Evolutionary conservation across 2,888 invertebrate species (phyloP).

Genomic region (Folsomia candida): DNA sequence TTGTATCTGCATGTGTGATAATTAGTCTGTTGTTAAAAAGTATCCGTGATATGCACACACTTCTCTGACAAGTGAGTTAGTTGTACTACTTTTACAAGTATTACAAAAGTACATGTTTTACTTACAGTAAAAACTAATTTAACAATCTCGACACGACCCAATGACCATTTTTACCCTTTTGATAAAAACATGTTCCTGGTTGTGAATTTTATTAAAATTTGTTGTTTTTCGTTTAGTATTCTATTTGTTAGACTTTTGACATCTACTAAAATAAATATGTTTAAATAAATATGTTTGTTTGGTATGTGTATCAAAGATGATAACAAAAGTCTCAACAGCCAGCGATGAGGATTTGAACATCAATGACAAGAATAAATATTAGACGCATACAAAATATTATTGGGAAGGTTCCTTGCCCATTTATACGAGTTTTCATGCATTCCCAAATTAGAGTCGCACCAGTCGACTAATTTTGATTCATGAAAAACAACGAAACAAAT

Average conservation of each 20-base stretch:
- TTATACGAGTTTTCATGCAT: too few relatives aligned
- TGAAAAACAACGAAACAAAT: not conserved
- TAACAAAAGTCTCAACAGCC: constrained; percentile 15
- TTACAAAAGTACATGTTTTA: not conserved
- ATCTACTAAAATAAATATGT: not conserved
- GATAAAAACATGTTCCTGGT: too few relatives aligned
- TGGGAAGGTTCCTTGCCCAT: too few relatives aligned
- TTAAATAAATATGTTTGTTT: too few relatives aligned
- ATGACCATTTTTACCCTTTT: not conserved
- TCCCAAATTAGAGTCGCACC: too few relatives aligned
- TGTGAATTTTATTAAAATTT: too few relatives aligned
- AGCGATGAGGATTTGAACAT: constrained; percentile 16
- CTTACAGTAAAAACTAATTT: not conserved
- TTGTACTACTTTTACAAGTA: not conserved
- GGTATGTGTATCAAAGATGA: not conserved
- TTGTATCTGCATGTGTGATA: not conserved
- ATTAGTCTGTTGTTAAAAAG: not conserved
- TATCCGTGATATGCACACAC: not conserved
- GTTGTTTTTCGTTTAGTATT: too few relatives aligned
- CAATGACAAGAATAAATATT: not conserved
- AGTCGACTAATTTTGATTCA: not conserved
- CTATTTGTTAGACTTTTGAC: too few relatives aligned
- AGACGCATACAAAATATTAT: too few relatives aligned
- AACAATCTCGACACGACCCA: not conserved
- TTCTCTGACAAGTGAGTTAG: too few relatives aligned